These are phyloP conservation scores for Alcis repandata DNA, from an alignment of 2,888 invertebrate species.

Conservation along the genomic window DNA sequence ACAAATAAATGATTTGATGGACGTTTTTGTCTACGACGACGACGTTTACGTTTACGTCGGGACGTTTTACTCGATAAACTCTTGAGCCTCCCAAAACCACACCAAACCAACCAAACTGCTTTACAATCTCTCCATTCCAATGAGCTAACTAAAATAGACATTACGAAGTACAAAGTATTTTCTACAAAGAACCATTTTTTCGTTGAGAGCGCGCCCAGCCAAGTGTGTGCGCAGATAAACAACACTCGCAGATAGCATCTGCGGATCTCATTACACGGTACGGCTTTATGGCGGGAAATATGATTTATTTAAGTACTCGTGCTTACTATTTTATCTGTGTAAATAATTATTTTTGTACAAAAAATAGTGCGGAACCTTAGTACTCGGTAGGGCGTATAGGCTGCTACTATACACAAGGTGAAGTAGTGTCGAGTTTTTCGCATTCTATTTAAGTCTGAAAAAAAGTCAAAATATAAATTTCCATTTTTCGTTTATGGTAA, in stretches of 20 bases:
- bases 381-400: no score
- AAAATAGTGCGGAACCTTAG: background rate
- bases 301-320: constrained; percentile 19
- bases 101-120: no score
- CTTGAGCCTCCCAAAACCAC: no score
- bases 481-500: no score
- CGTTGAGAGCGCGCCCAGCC: constrained; percentile 36
- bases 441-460: no score
- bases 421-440: no score
- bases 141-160: background rate
- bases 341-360: background rate
- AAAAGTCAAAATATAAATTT: no score
- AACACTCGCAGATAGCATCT: constrained; percentile 51
- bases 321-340: background rate
- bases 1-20: no score
- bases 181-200: constrained; percentile 18
- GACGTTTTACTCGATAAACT: no score
- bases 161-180: background rate
- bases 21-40: no score
- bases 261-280: constrained; percentile 43
- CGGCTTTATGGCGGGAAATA: constrained; percentile 26
- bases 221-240: constrained; percentile 57
- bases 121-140: background rate
- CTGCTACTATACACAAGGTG: no score
- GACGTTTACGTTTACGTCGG: no score